phyloP scores from a whole-genome alignment of 2,797 vertebrate species.

The Enteromius trimaculatus region DNA sequence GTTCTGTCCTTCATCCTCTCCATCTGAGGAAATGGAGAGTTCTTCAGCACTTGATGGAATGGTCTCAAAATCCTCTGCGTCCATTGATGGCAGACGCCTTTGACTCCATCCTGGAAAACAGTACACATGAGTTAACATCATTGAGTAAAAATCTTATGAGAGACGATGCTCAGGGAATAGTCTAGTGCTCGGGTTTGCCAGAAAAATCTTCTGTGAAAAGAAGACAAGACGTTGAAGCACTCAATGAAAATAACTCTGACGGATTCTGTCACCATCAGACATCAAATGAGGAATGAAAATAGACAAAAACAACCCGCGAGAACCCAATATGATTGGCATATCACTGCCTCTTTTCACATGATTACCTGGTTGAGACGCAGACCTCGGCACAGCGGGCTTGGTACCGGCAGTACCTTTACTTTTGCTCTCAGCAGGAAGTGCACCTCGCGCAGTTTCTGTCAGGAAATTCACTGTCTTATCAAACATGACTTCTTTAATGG shows the following conservation, averaged over 20 bases:
- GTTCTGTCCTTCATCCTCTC: slow-evolving; percentile 83
- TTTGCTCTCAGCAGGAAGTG: slow-evolving; percentile 80
- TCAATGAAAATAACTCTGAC: slow-evolving; percentile 20
- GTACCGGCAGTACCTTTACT: slow-evolving; percentile 72
- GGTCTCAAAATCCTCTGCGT: slow-evolving; percentile 87
- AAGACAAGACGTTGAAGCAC: slow-evolving; percentile 16
- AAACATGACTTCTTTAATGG: slow-evolving; percentile 1
- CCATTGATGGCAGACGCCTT: slow-evolving; percentile 82
- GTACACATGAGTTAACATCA: not conserved
- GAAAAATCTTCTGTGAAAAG: slow-evolving; percentile 9
- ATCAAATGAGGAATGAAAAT: slow-evolving; percentile 13
- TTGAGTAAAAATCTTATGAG: not conserved
- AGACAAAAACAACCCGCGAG: not conserved
- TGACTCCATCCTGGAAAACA: slow-evolving; percentile 82
- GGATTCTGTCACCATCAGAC: slow-evolving; percentile 26
- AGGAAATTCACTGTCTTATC: slow-evolving; percentile 73
- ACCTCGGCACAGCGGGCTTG: slow-evolving; percentile 80
- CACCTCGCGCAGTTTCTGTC: slow-evolving; percentile 82
- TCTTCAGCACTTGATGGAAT: slow-evolving; percentile 90
- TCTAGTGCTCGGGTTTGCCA: not conserved
- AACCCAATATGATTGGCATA: slow-evolving; percentile 25
- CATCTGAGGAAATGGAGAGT: slow-evolving; percentile 88
- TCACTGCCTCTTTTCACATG: not conserved
- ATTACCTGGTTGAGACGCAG: slow-evolving; percentile 79
- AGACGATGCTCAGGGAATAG: slow-evolving; percentile 2